A percentile compares a stretch with the other conserved stretches of the same genome.
These are phyloP conservation scores for Neolamprologus toae DNA, from an alignment of 2,113 vertebrate genomes.

Conservation along the genomic window DNA sequence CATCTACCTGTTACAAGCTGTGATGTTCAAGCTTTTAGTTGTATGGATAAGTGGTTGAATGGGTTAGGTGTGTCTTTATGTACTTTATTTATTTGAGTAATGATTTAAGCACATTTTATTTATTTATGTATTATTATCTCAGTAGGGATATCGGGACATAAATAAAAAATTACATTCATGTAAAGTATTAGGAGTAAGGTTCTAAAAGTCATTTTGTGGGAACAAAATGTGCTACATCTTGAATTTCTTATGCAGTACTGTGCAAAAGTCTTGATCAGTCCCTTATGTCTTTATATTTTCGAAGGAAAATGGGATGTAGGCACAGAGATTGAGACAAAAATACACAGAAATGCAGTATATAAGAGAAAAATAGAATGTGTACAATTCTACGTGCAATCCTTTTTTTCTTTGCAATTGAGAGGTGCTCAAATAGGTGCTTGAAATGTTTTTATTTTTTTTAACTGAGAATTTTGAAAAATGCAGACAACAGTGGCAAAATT, in stretches of 20 bases:
- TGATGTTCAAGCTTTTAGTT: slow-evolving; percentile 42
- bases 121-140: background rate
- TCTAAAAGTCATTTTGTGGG: background rate
- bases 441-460: background rate
- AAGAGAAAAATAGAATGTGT: background rate
- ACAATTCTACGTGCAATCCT: background rate
- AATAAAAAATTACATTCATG: slow-evolving; percentile 2
- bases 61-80: background rate
- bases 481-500: background rate
- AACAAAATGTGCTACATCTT: background rate
- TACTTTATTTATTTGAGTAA: background rate
- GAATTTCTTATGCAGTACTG: background rate
- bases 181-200: background rate
- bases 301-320: background rate
- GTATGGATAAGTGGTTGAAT: slow-evolving; percentile 26
- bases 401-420: background rate
- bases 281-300: background rate
- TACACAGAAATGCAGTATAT: background rate
- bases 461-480: background rate
- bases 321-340: background rate
- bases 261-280: background rate
- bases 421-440: background rate
- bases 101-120: background rate
- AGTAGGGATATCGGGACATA: background rate
- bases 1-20: slow-evolving; percentile 45